phyloP scores from a whole-genome alignment of 2,797 vertebrate species.

The Anguilla megastoma region DNA sequence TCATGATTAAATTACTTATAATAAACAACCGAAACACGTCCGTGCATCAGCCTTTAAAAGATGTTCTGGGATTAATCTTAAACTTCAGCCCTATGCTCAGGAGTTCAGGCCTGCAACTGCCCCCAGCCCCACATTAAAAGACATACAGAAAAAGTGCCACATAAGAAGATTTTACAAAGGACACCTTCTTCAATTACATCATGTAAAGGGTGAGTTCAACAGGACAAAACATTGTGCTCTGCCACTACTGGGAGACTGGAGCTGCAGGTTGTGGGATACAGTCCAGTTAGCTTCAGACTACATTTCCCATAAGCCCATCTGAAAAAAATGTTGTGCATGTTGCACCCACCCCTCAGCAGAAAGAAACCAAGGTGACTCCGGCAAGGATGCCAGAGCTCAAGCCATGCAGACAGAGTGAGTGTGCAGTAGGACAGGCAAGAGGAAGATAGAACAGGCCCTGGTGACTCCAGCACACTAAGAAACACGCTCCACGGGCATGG shows the following conservation, averaged over 20 bases:
- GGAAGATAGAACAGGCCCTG: background rate
- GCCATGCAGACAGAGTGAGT: slow-evolving; percentile 40
- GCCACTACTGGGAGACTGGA: background rate
- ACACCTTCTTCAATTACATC: background rate
- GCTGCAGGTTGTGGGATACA: background rate
- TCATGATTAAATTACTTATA: background rate
- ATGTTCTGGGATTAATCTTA: background rate
- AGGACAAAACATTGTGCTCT: background rate
- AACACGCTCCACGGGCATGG: too few relatives aligned
- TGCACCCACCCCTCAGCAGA: slow-evolving; percentile 26
- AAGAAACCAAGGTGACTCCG: slow-evolving; percentile 17
- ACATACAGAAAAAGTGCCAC: background rate
- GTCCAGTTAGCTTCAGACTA: background rate
- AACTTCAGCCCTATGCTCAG: background rate
- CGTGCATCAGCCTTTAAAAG: background rate
- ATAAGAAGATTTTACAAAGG: background rate
- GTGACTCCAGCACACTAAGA: background rate
- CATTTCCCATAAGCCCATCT: background rate
- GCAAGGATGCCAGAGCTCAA: slow-evolving; percentile 32
- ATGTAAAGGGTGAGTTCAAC: background rate
- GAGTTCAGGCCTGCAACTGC: background rate
- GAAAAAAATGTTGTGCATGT: background rate
- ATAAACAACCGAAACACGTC: background rate
- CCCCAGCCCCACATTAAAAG: background rate
- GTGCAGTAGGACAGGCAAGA: too few relatives aligned